Evolutionary conservation across 2,113 vertebrate species (phyloP).

Genomic region (Nycticebus coucang): DNA sequence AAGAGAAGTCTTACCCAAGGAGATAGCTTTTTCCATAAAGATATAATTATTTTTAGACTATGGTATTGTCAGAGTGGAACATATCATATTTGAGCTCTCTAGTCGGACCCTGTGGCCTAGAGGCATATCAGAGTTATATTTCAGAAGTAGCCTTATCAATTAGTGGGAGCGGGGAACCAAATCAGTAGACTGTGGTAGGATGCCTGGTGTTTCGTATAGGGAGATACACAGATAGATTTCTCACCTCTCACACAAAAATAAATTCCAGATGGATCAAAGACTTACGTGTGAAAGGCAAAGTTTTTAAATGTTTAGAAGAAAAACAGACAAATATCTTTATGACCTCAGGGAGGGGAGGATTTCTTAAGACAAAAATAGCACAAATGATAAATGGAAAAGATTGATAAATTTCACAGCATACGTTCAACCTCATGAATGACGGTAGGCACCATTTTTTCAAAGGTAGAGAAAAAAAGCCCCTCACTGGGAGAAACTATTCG

Average conservation of each 20-base stretch:
- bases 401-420: background rate
- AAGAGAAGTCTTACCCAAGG: background rate
- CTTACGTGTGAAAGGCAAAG: slow-evolving; percentile 49
- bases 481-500: background rate
- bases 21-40: background rate
- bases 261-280: slow-evolving; percentile 53
- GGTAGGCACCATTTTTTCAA: background rate
- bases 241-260: slow-evolving; percentile 61
- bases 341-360: background rate
- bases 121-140: background rate
- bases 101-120: background rate
- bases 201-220: background rate
- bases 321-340: slow-evolving; percentile 23
- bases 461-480: background rate
- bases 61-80: background rate
- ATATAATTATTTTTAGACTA: background rate
- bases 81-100: background rate
- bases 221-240: slow-evolving; percentile 40
- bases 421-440: background rate
- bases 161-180: background rate
- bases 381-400: background rate
- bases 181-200: background rate
- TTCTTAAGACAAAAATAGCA: background rate
- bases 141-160: background rate
- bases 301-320: slow-evolving; percentile 47